Evolutionary conservation across 2,113 vertebrate genomes (phyloP).

Genomic region (Scomber colias): DNA sequence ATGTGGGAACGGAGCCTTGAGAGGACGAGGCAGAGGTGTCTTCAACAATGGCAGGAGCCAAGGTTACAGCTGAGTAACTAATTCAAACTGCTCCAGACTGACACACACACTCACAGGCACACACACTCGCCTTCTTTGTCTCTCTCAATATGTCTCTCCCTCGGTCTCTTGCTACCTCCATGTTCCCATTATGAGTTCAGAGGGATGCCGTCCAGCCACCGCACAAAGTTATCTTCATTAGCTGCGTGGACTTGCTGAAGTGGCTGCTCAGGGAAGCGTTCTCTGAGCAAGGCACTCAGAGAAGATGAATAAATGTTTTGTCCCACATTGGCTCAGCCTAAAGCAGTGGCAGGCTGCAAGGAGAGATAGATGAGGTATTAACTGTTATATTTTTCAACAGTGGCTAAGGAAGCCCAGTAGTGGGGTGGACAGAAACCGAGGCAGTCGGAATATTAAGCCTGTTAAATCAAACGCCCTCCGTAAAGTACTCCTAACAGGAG

Average conservation of each 20-base stretch:
- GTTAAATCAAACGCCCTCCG: conserved; percentile 73
- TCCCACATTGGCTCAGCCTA: conserved; percentile 72
- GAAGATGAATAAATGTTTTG: conserved; percentile 81
- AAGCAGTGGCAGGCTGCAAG: conserved; percentile 60
- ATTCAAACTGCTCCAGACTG: conserved; percentile 75
- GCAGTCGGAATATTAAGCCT: conserved; percentile 63
- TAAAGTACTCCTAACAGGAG: conserved; percentile 62
- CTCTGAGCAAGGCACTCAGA: conserved; percentile 66
- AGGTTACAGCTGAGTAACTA: conserved; percentile 82
- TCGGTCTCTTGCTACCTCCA: conserved; percentile 56
- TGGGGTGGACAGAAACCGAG: conserved; percentile 75
- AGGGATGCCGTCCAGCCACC: conserved; percentile 67
- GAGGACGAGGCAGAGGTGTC: conserved; percentile 76
- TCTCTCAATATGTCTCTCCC: conserved; percentile 64
- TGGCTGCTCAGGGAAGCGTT: conserved; percentile 69
- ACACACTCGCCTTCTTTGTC: conserved; percentile 65
- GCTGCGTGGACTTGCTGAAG: conserved; percentile 62
- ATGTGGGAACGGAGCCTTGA: conserved; percentile 76
- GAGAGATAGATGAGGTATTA: conserved; percentile 80
- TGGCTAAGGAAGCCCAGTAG: conserved; percentile 52
- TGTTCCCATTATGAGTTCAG: conserved; percentile 74
- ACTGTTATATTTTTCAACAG: conserved; percentile 72
- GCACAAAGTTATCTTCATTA: conserved; percentile 81
- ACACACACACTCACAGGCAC: conserved; percentile 56
- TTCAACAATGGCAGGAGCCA: conserved; percentile 79